A percentile compares a stretch with the other conserved stretches of the same genome.
phyloP scores from a whole-genome alignment of 2,113 vertebrate species.

The Macrotus californicus region DNA sequence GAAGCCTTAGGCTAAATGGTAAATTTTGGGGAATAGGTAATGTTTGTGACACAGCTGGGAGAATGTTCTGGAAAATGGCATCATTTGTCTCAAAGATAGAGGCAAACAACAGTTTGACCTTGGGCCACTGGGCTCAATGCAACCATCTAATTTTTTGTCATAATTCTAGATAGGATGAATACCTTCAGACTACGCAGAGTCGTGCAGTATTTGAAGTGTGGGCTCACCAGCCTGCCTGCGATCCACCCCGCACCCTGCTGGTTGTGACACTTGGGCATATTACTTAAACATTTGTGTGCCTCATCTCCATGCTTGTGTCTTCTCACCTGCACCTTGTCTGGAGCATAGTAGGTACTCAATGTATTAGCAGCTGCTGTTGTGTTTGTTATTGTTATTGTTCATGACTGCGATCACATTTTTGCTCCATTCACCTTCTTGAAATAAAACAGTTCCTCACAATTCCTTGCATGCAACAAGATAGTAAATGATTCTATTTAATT shows the following conservation, averaged over 20 bases:
- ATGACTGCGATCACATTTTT: not conserved
- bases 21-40: not conserved
- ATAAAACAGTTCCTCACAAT: not conserved
- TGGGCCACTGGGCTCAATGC: not conserved
- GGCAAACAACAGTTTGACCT: not conserved
- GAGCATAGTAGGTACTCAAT: not conserved
- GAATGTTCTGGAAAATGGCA: constrained; percentile 23
- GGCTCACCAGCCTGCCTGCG: not conserved
- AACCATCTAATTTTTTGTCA: not conserved
- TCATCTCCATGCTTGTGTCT: not conserved
- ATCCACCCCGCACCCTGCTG: not conserved
- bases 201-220: not conserved
- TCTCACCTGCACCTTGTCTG: not conserved
- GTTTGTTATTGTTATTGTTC: not conserved
- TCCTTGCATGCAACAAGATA: constrained; percentile 12
- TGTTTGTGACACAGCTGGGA: not conserved
- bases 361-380: not conserved
- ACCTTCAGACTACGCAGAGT: not conserved
- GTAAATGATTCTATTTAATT: constrained; percentile 39
- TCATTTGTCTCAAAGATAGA: not conserved
- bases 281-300: not conserved
- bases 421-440: not conserved
- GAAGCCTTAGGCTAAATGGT: not conserved
- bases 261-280: not conserved
- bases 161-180: not conserved